Percentiles rank a stretch among this genome's conserved stretches.
These are phyloP conservation scores for Paratrypauchen microcephalus DNA, from an alignment of 2,797 vertebrate genomes.

Conservation along the genomic window DNA sequence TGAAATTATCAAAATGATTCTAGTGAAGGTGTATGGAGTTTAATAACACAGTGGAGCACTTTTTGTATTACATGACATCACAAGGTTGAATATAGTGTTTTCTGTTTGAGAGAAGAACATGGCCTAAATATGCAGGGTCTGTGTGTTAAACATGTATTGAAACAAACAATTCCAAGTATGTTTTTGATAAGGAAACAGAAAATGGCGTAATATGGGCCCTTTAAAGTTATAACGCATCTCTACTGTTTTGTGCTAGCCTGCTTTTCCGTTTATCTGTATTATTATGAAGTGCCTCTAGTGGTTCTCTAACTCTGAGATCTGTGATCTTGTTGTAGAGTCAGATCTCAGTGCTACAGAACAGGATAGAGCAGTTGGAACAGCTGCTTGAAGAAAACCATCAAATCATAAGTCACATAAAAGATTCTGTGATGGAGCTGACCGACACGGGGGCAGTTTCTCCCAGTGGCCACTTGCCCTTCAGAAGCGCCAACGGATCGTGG, in stretches of 20 bases:
- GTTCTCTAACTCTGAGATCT: neutral
- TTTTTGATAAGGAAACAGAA: too few relatives aligned
- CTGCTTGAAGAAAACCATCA: slow-evolving; percentile 98
- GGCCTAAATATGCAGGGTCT: too few relatives aligned
- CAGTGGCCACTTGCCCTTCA: slow-evolving; percentile 81
- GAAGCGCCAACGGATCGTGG: slow-evolving; percentile 89
- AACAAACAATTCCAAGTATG: too few relatives aligned
- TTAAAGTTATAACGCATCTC: neutral
- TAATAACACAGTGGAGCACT: too few relatives aligned
- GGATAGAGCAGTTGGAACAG: slow-evolving; percentile 97
- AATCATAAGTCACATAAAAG: slow-evolving; percentile 99
- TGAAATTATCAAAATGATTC: too few relatives aligned
- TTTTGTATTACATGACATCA: too few relatives aligned
- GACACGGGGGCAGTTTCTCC: slow-evolving; percentile 84
- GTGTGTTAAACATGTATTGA: too few relatives aligned
- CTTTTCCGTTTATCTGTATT: neutral
- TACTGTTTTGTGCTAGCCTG: neutral
- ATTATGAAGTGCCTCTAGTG: neutral
- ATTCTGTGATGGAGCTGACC: slow-evolving; percentile 97
- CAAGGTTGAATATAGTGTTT: too few relatives aligned
- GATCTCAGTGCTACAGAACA: slow-evolving; percentile 97
- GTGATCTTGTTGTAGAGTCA: slow-evolving; percentile 82
- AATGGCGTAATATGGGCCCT: too few relatives aligned
- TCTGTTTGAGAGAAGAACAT: too few relatives aligned
- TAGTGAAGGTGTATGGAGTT: too few relatives aligned